These are phyloP conservation scores for Anguilla anguilla DNA, from an alignment of 2,797 vertebrate genomes.

Conservation along the genomic window DNA sequence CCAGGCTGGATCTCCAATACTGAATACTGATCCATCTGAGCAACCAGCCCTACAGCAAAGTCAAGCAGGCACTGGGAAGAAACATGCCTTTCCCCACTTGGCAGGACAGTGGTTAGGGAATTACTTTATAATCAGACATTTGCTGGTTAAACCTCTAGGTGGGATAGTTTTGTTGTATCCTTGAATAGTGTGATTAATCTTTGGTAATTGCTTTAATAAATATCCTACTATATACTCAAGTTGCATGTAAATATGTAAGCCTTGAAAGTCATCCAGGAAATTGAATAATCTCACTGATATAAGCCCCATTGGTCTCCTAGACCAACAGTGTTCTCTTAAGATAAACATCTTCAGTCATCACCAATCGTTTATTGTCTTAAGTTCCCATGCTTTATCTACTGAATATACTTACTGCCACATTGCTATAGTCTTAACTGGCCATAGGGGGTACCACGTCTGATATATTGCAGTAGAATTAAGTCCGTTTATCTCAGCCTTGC, in stretches of 20 bases:
- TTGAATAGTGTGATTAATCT: background rate
- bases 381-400: background rate
- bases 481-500: background rate
- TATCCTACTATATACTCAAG: background rate
- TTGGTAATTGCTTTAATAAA: background rate
- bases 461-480: background rate
- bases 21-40: background rate
- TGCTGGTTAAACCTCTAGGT: background rate
- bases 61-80: background rate
- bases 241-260: background rate
- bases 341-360: background rate
- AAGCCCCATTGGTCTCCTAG: too few relatives aligned
- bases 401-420: background rate
- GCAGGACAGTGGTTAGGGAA: background rate
- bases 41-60: background rate
- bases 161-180: background rate
- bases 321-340: too few relatives aligned
- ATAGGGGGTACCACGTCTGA: background rate
- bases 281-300: background rate
- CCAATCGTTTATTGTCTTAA: background rate
- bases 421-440: background rate
- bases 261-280: background rate
- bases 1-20: background rate
- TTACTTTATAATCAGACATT: background rate
- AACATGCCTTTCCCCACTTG: background rate